These are phyloP conservation scores for Zosterops pallidus DNA, from an alignment of 2,113 vertebrate genomes.

Conservation along the genomic window DNA sequence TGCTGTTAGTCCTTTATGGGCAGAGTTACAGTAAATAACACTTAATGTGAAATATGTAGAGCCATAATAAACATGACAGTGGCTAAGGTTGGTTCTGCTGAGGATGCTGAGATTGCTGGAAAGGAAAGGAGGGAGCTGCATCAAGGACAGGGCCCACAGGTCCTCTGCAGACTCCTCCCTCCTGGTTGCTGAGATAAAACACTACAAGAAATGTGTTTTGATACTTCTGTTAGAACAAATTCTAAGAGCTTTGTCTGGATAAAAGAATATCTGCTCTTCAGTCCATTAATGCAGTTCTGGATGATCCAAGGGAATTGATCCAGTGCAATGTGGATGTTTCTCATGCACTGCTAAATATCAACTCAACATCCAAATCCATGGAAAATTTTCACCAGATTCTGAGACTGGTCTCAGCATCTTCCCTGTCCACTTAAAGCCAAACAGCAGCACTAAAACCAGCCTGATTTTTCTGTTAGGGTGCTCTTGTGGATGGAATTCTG, in stretches of 20 bases:
- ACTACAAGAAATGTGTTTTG: background rate
- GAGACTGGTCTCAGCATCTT: background rate
- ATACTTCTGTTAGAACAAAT: background rate
- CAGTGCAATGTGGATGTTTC: background rate
- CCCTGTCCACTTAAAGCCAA: background rate
- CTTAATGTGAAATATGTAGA: background rate
- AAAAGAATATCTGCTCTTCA: background rate
- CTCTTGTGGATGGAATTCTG: background rate
- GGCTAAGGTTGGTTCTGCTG: background rate
- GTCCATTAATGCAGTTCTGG: background rate
- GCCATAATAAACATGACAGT: background rate
- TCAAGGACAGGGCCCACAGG: background rate
- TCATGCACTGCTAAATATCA: background rate
- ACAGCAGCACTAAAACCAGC: background rate
- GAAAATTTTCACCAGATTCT: background rate
- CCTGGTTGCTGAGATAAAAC: background rate
- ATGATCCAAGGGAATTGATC: background rate
- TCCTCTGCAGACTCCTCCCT: background rate
- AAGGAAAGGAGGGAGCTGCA: background rate
- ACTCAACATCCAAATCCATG: fast-evolving
- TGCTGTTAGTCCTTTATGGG: background rate
- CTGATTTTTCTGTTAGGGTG: background rate
- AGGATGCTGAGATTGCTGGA: background rate
- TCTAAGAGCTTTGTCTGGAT: background rate
- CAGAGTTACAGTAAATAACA: conserved; percentile 8